Evolutionary conservation across 2,888 invertebrate species (phyloP).

Genomic region (Drosophila maculinotata): DNA sequence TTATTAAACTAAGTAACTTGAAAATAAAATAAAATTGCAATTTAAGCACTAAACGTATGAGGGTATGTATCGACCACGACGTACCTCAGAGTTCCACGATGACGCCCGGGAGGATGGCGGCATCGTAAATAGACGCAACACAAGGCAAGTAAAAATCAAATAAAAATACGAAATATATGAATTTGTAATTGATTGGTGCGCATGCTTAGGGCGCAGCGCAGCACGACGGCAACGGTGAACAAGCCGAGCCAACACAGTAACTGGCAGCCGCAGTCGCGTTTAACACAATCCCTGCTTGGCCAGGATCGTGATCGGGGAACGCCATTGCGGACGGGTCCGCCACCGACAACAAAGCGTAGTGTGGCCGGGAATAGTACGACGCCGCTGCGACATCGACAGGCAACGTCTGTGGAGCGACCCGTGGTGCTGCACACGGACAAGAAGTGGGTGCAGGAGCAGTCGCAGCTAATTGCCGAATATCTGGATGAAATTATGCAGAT

Average conservation of each 20-base stretch:
- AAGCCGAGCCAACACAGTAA: slow-evolving; percentile 17
- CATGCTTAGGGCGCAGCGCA: slow-evolving; percentile 32
- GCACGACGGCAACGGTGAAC: slow-evolving; percentile 15
- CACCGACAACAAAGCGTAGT: slow-evolving; percentile 21
- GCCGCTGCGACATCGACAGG: slow-evolving; percentile 51
- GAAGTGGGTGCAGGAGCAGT: slow-evolving; percentile 80
- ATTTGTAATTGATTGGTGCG: no score
- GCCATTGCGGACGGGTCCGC: slow-evolving; percentile 16
- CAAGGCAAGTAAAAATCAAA: slow-evolving; percentile 56
- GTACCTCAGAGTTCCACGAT: slow-evolving; percentile 80
- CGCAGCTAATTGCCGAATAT: slow-evolving; percentile 77
- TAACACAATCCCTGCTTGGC: neutral
- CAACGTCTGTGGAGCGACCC: slow-evolving; percentile 71
- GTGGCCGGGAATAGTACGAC: slow-evolving; percentile 29
- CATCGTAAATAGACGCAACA: slow-evolving; percentile 55
- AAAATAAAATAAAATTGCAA: no score
- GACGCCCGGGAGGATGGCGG: slow-evolving; percentile 60
- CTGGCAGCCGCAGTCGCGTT: slow-evolving; percentile 26
- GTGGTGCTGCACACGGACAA: slow-evolving; percentile 79
- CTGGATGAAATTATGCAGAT: slow-evolving; percentile 53
- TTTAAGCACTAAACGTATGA: neutral
- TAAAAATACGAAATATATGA: no score
- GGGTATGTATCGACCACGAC: slow-evolving; percentile 78
- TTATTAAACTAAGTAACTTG: neutral
- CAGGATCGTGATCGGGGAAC: slow-evolving; percentile 36